These are phyloP conservation scores for Teleiodes luculella DNA, from an alignment of 2,888 invertebrate genomes.

Conservation along the genomic window DNA sequence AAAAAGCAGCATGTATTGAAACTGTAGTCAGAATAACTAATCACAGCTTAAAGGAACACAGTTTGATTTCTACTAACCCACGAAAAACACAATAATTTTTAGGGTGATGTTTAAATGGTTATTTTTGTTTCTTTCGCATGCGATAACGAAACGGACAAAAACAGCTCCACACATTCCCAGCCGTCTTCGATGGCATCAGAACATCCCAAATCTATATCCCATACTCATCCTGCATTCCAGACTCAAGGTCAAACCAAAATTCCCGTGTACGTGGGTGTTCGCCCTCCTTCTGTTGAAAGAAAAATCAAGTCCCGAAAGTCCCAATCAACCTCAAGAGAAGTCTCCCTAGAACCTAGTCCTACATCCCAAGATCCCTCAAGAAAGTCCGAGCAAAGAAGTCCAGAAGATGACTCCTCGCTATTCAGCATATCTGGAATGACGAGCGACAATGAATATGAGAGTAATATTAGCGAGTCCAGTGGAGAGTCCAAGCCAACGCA, in stretches of 20 bases:
- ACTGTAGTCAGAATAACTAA: conserved; percentile 27
- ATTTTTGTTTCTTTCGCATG: conserved; percentile 52
- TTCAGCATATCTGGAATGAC: conserved; percentile 80
- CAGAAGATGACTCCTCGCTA: conserved; percentile 76
- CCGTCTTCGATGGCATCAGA: conserved; percentile 74
- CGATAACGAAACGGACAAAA: conserved; percentile 60
- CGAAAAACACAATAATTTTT: conserved; percentile 6
- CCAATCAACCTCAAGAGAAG: conserved; percentile 52
- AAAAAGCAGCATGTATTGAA: conserved; percentile 10
- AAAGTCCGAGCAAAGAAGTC: conserved; percentile 75
- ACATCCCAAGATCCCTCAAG: conserved; percentile 68
- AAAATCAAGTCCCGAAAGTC: conserved; percentile 53
- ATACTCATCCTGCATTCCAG: conserved; percentile 77
- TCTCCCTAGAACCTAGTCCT: conserved; percentile 69
- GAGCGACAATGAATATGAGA: conserved; percentile 77
- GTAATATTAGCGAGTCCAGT: conserved; percentile 76
- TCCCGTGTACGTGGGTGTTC: conserved; percentile 83
- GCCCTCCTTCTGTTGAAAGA: conserved; percentile 72
- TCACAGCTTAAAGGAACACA: conserved; percentile 32
- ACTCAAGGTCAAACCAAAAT: conserved; percentile 85
- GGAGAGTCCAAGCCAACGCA: conserved; percentile 70
- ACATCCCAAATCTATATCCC: conserved; percentile 69
- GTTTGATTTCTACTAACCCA: conserved; percentile 44
- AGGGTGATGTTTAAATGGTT: conserved; percentile 32
- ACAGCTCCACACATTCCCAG: conserved; percentile 76